Conservation (phyloP, 2,797 vertebrate genomes). For the Chelon auratus region DNA sequence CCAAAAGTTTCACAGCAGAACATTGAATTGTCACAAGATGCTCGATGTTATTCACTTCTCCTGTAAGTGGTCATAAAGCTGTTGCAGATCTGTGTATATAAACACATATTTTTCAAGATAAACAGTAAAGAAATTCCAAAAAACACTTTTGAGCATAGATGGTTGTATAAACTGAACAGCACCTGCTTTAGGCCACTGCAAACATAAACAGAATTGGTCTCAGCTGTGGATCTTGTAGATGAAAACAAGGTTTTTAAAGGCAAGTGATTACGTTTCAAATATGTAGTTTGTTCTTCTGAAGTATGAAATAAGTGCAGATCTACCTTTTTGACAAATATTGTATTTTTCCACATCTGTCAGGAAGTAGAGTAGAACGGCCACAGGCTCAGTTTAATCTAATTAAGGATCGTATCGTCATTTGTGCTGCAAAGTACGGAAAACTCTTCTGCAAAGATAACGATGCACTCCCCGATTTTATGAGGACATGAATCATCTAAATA, state of each 20-base stretch:
- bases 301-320: constrained; percentile 5
- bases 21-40: too few relatives aligned
- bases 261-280: not conserved
- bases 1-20: too few relatives aligned
- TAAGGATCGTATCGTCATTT: constrained; percentile 43
- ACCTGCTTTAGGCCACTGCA: not conserved
- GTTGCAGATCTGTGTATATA: not conserved
- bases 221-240: not conserved
- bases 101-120: not conserved
- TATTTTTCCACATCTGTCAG: constrained; percentile 5
- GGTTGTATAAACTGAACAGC: not conserved
- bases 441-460: constrained; percentile 60
- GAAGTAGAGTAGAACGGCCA: constrained; percentile 6
- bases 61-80: too few relatives aligned
- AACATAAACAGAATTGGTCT: not conserved
- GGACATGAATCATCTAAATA: constrained; percentile 71
- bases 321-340: constrained; percentile 24
- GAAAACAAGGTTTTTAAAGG: not conserved
- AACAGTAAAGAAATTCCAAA: not conserved
- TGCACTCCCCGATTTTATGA: constrained; percentile 51
- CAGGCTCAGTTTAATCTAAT: constrained; percentile 40
- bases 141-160: not conserved
- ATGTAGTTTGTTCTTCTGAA: constrained; percentile 1
- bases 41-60: too few relatives aligned
- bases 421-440: constrained; percentile 37